Evolutionary conservation across 2,113 vertebrate genomes (phyloP), one percentile per base, ranked within the genome.

Genomic region (Megaceryle torquata): DNA sequence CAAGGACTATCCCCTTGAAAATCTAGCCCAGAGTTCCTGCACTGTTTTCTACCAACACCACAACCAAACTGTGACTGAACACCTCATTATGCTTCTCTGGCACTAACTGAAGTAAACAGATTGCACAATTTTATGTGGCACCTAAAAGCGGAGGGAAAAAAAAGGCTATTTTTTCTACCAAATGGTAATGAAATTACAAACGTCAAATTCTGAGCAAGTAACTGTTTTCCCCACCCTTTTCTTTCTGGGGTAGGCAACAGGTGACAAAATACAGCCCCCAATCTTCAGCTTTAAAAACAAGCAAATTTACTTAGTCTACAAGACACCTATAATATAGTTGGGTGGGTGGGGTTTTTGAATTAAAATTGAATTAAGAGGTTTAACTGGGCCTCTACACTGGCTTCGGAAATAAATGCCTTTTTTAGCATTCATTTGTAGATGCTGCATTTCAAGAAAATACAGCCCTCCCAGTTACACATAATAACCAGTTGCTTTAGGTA

Each of bases 11-110:
- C 81, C 65, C 81, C 84, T 69, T 81, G 71, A 86, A 97, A 93
- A 90, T 37, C 77, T 54, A 95, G 39, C 63, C 86, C 84, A 82
- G 70, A 50, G 89, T 63, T 90, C 88, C 83, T 53, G 85, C 79
- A 22, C 85, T 90, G 86, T 92, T 95, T 96, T 92, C 92, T 82
- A 85, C 75, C 82, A 93, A 41, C 41, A 72, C 54, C 43, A 26
- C 75, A 95, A 95, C 93, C 80, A 89, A 91, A 92, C 84, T 92
- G 94, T 94, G 92, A 96, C 93, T 97, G 94, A 96, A 74, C 80
- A 78, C 96, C 95, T 97, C 83, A 86, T 94, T 93, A 83, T 95
- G 88, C 82, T 89, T 54, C 90, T 43, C 82, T 95, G 94, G 92
- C 90, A 89, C 77, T 80, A 81, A 92, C 57, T 92, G 86, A 96